phyloP scores from a whole-genome alignment of 92 coral and sea anemone genomes.

The Actinostola sp. region DNA sequence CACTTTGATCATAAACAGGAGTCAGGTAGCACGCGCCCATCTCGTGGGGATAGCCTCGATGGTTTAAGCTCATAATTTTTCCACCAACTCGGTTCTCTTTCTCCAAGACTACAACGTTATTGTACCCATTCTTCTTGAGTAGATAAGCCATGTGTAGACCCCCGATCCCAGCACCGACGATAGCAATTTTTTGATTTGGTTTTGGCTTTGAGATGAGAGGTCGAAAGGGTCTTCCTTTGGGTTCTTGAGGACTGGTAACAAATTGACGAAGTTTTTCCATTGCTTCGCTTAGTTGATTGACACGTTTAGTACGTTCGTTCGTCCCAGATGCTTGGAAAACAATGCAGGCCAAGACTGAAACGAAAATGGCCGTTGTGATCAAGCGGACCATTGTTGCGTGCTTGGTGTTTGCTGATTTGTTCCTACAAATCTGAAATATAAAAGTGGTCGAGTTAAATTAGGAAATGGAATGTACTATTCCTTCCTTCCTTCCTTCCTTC shows the following conservation, averaged over 20 bases:
- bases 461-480: too few relatives aligned
- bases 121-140: slow-evolving; percentile 7
- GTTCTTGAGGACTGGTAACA: neutral
- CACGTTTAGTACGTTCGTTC: too few relatives aligned
- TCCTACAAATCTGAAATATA: too few relatives aligned
- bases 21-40: slow-evolving; percentile 24
- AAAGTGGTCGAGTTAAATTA: too few relatives aligned
- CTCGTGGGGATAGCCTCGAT: slow-evolving; percentile 9
- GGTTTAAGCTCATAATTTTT: slow-evolving; percentile 12
- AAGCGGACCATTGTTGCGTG: too few relatives aligned
- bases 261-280: neutral
- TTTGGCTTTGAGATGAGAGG: slow-evolving; percentile 13
- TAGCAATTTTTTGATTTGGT: neutral
- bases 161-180: slow-evolving; percentile 17
- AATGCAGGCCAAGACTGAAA: too few relatives aligned
- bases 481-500: too few relatives aligned
- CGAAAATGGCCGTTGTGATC: too few relatives aligned
- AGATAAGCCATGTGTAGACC: slow-evolving; percentile 17
- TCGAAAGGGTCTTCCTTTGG: slow-evolving; percentile 4
- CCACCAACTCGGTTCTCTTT: slow-evolving; percentile 19
- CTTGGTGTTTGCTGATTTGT: too few relatives aligned
- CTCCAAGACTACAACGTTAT: slow-evolving; percentile 17
- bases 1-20: slow-evolving; percentile 6
- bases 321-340: too few relatives aligned
- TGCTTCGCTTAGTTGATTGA: too few relatives aligned